Conservation (phyloP, 2,113 vertebrate species). For the Struthidea cinerea region DNA sequence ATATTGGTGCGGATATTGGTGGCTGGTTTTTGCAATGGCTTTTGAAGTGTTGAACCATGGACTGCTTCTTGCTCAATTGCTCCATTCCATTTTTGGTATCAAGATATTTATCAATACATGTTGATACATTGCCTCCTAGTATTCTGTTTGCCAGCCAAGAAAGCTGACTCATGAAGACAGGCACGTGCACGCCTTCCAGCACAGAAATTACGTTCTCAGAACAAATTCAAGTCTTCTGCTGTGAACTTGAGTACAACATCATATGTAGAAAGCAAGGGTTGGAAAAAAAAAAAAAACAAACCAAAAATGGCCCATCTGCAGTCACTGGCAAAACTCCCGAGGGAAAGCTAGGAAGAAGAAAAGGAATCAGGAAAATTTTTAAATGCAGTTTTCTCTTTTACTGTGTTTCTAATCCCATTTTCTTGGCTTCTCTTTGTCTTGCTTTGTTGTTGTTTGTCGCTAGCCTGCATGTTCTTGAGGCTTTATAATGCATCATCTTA, state of each 20-base stretch:
- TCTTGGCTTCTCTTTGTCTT: not conserved
- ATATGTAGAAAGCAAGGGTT: not conserved
- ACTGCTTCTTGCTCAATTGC: not conserved
- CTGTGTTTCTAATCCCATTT: constrained; percentile 6
- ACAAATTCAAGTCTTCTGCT: not conserved
- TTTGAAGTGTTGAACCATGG: not conserved
- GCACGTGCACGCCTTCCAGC: not conserved
- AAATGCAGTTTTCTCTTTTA: not conserved
- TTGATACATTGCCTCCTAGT: not conserved
- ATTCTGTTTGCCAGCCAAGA: not conserved
- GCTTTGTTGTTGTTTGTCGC: not conserved
- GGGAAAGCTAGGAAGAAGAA: not conserved
- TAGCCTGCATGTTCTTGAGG: not conserved
- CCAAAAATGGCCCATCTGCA: not conserved
- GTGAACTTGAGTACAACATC: not conserved
- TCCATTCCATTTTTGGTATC: not conserved
- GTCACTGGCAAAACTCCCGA: not conserved
- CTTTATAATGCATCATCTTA: not conserved
- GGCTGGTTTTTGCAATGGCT: not conserved
- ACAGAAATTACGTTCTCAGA: not conserved
- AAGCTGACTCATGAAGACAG: not conserved
- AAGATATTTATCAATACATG: not conserved
- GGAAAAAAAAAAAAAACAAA: not conserved
- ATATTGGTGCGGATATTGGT: not conserved
- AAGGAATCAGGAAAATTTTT: not conserved